Evolutionary conservation across 1,140 invertebrate genomes (phyloP).

Genomic region (Dryas iulia): DNA sequence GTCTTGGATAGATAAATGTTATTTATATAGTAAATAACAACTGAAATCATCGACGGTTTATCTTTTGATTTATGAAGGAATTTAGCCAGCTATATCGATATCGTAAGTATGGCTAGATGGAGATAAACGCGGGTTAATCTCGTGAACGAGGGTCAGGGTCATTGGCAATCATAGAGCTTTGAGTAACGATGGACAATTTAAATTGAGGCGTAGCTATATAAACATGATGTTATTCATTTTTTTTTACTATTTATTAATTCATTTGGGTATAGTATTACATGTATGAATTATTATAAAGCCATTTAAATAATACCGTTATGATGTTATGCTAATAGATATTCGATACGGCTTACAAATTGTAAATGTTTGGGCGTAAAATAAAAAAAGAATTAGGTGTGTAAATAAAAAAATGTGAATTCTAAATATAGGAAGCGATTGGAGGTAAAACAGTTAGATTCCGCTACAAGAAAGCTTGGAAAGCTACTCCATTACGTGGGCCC

Average conservation of each 20-base stretch:
- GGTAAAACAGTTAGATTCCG: constrained; percentile 34
- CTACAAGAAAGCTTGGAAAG: constrained; percentile 42
- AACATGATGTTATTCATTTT: not conserved
- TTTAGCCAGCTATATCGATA: constrained; percentile 13
- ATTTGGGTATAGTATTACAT: not conserved
- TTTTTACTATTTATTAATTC: not conserved
- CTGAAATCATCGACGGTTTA: constrained; percentile 7
- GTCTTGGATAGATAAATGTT: not conserved
- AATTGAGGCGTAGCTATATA: constrained; percentile 6
- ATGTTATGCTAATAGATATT: not conserved
- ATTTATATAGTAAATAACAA: constrained; percentile 5
- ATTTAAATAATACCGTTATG: not conserved
- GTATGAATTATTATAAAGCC: not conserved
- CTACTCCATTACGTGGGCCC: constrained; percentile 63
- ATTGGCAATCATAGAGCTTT: constrained; percentile 39
- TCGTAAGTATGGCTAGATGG: constrained; percentile 35
- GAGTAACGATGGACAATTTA: constrained; percentile 18
- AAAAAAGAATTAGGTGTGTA: not conserved
- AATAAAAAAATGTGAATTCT: not conserved
- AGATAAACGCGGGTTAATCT: constrained; percentile 42
- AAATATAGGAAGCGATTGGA: constrained; percentile 34
- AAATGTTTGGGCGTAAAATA: not conserved
- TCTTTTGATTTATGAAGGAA: constrained; percentile 15
- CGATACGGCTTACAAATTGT: not conserved
- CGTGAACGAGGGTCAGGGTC: constrained; percentile 44